These are phyloP conservation scores for Dicrurus megarhynchus DNA, from an alignment of 2,113 vertebrate species.

Conservation along the genomic window DNA sequence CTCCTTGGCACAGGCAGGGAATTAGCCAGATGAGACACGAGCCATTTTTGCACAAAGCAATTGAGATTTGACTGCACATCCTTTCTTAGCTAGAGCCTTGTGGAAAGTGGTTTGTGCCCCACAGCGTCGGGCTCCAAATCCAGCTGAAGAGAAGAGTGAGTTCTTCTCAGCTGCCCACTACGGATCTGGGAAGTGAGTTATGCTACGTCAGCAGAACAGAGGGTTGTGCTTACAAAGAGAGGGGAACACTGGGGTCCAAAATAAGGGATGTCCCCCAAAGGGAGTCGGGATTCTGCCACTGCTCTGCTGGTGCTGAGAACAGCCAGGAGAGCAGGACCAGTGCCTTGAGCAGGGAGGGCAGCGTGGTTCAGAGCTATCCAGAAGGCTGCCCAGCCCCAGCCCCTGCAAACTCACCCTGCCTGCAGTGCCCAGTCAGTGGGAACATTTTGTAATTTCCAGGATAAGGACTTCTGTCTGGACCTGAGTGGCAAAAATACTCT, in stretches of 20 bases:
- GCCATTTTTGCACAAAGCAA: background rate
- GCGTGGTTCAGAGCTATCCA: accelerated
- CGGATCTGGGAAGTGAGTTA: background rate
- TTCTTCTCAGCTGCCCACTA: background rate
- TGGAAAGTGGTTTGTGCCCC: background rate
- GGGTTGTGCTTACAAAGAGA: accelerated
- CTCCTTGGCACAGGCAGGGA: background rate
- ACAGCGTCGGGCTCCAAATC: background rate
- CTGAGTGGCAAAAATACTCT: background rate
- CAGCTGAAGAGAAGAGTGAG: background rate
- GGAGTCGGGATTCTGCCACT: background rate
- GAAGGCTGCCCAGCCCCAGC: background rate
- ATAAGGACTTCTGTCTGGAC: background rate
- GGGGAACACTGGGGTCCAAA: background rate
- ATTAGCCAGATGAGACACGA: background rate
- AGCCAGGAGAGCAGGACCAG: background rate
- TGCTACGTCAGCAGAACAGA: background rate
- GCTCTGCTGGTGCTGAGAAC: background rate
- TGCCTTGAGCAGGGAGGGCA: background rate
- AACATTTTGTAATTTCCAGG: background rate
- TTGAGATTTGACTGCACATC: background rate
- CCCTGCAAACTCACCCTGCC: background rate
- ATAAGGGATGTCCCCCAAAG: background rate
- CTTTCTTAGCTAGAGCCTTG: background rate
- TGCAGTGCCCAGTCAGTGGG: background rate